phyloP scores from a whole-genome alignment of 2,888 invertebrate species.

The Stramonita haemastoma region DNA sequence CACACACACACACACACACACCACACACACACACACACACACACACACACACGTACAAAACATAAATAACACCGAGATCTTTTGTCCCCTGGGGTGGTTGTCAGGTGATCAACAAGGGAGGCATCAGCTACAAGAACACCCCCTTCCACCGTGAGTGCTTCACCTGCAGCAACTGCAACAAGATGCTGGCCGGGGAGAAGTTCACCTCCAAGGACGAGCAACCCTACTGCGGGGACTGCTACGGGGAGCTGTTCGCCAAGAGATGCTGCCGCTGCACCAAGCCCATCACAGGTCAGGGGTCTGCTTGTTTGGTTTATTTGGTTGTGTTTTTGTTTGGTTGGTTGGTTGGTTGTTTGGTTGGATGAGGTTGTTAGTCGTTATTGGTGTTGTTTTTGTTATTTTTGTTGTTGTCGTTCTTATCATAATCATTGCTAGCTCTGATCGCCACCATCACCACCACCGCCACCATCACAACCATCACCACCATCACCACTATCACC shows the following conservation, averaged over 20 bases:
- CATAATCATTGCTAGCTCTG: too few species aligned
- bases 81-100: background rate
- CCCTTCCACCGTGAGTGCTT: constrained; percentile 99
- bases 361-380: too few species aligned
- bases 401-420: too few species aligned
- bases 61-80: too few species aligned
- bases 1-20: too few species aligned
- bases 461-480: background rate
- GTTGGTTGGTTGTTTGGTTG: too few species aligned
- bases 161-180: constrained; percentile 97
- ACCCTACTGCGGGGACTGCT: constrained; percentile 99
- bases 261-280: constrained; percentile 97
- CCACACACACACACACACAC: too few species aligned
- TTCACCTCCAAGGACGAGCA: constrained; percentile 99
- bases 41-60: too few species aligned
- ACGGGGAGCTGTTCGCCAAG: constrained; percentile 98
- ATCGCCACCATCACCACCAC: background rate
- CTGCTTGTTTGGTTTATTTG: background rate
- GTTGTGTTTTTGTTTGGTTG: too few species aligned
- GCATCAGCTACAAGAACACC: constrained; percentile 99
- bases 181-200: constrained; percentile 96
- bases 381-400: too few species aligned
- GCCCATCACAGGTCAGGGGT: constrained; percentile 93
- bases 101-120: constrained; percentile 98
- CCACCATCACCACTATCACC: background rate